Percentiles rank a stretch among this genome's conserved stretches.
Evolutionary conservation across 1,140 invertebrate genomes (phyloP).

Genomic region (Diachasma alloeum): DNA sequence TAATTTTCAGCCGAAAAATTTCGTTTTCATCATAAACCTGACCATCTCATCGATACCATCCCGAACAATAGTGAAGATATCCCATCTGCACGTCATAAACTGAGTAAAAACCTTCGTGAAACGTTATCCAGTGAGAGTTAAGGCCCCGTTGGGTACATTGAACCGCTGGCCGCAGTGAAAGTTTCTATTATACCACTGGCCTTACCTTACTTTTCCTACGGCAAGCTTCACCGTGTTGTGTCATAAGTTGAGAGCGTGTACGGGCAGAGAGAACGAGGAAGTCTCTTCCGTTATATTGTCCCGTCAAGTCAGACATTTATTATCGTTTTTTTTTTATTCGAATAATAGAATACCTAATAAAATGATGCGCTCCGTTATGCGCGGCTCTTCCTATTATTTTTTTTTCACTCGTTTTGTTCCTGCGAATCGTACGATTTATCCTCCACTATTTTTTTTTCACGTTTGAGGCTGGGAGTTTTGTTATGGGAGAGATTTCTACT

Average conservation of each 20-base stretch:
- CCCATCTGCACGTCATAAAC: neutral
- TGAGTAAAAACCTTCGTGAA: neutral
- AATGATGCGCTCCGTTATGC: neutral
- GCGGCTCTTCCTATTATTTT: neutral
- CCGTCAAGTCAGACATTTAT: constrained; percentile 9
- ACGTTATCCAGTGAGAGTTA: constrained; percentile 54
- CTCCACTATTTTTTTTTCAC: neutral
- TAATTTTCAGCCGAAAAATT: too few relatives aligned
- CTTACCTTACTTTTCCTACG: constrained; percentile 66
- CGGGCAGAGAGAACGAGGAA: constrained; percentile 6
- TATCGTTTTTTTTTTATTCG: constrained; percentile 12
- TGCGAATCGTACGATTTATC: neutral
- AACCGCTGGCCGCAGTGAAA: constrained; percentile 61
- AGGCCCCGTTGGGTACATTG: constrained; percentile 53
- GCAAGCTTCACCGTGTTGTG: constrained; percentile 59
- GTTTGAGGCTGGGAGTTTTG: neutral
- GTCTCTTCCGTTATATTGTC: constrained; percentile 19
- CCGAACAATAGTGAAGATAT: neutral
- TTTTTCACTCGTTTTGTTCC: neutral
- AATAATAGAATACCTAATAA: neutral
- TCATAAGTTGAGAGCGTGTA: constrained; percentile 50
- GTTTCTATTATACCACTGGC: constrained; percentile 67
- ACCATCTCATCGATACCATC: too few relatives aligned
- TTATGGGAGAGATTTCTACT: constrained; percentile 5
- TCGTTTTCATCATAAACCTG: too few relatives aligned